Conservation (phyloP, 1,140 invertebrate genomes). For the Aphelinus atriplicis region DNA sequence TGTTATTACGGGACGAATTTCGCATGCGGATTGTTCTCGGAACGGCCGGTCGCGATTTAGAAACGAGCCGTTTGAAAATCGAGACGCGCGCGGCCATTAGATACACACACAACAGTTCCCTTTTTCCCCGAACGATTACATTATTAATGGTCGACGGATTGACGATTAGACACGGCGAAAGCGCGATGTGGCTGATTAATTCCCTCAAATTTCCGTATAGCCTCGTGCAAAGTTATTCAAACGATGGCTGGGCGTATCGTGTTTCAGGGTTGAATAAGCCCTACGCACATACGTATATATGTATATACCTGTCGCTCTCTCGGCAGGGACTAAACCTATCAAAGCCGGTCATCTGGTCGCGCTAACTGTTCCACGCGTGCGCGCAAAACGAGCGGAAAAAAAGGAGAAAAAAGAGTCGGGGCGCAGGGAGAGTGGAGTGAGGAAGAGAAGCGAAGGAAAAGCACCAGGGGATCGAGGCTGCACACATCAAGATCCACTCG, state of each 20-base stretch:
- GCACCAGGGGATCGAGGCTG: constrained; percentile 4
- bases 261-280: constrained; percentile 23
- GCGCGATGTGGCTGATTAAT: too few relatives aligned
- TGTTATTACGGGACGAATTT: too few relatives aligned
- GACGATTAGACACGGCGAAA: too few relatives aligned
- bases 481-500: constrained; percentile 58
- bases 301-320: not conserved
- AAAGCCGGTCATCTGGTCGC: constrained; percentile 45
- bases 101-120: too few relatives aligned
- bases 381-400: not conserved
- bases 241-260: constrained; percentile 26
- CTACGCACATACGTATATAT: not conserved
- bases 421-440: not conserved
- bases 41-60: too few relatives aligned
- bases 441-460: not conserved
- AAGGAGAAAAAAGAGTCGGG: constrained; percentile 22
- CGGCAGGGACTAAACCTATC: constrained; percentile 39
- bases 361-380: constrained; percentile 42
- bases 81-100: too few relatives aligned
- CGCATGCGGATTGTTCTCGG: too few relatives aligned
- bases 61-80: too few relatives aligned
- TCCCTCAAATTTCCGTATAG: not conserved
- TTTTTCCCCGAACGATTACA: too few relatives aligned
- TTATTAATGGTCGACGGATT: too few relatives aligned
- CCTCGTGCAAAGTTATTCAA: constrained; percentile 14